Evolutionary conservation across 2,113 vertebrate genomes (phyloP).

Genomic region (Aythya baeri): DNA sequence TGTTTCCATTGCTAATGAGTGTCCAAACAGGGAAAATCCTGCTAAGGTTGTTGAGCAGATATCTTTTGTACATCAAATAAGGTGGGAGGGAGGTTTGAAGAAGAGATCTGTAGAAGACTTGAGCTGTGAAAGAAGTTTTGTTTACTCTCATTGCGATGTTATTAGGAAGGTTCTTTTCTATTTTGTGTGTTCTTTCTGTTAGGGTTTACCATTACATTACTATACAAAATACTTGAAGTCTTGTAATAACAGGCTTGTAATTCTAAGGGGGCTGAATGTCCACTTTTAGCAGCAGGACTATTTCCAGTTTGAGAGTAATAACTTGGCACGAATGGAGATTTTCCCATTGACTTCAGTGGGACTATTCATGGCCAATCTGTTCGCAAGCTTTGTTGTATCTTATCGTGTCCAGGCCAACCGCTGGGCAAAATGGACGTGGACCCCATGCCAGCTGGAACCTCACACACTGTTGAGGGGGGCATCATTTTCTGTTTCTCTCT

Average conservation of each 20-base stretch:
- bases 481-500: neutral
- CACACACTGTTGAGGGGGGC: neutral
- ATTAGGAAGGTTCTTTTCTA: neutral
- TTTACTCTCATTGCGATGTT: neutral
- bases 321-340: neutral
- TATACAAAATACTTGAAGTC: neutral
- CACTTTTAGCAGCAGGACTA: neutral
- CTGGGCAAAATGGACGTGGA: neutral
- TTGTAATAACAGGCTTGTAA: neutral
- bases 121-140: neutral
- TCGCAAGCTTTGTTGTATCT: neutral
- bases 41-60: neutral
- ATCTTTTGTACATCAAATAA: neutral
- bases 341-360: neutral
- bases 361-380: neutral
- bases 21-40: neutral
- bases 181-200: neutral
- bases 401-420: neutral
- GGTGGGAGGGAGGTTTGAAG: neutral
- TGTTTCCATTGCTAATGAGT: neutral
- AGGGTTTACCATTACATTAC: neutral
- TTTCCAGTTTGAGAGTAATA: neutral
- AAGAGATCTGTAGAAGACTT: neutral
- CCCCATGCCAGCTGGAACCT: neutral
- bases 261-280: neutral